Conservation (phyloP, 2,113 vertebrate species). For the Laterallus jamaicensis region DNA sequence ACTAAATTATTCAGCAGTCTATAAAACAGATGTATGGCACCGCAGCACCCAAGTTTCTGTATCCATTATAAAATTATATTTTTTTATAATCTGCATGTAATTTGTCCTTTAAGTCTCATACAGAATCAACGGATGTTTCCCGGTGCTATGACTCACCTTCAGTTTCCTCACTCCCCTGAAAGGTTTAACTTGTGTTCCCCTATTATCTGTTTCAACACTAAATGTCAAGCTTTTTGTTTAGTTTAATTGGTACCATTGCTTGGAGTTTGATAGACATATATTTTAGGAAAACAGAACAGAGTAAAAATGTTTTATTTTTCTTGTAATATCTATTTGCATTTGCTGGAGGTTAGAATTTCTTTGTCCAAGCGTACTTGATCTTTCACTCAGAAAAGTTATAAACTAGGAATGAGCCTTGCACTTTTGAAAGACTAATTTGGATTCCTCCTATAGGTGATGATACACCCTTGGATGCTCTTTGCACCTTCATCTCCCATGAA, state of each 20-base stretch:
- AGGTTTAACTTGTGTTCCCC: background rate
- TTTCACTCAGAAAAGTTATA: background rate
- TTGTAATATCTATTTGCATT: background rate
- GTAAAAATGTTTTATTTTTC: background rate
- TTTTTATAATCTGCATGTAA: background rate
- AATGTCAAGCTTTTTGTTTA: slow-evolving; percentile 22
- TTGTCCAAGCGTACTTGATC: background rate
- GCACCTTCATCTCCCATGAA: background rate
- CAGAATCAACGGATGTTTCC: background rate
- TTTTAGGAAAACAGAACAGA: slow-evolving; percentile 8
- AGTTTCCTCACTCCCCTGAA: background rate
- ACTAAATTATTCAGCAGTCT: slow-evolving; percentile 75
- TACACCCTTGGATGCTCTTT: background rate
- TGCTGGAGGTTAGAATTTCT: background rate
- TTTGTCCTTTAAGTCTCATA: slow-evolving; percentile 1
- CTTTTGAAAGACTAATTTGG: background rate
- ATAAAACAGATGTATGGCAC: slow-evolving; percentile 66
- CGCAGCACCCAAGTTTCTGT: slow-evolving; percentile 25
- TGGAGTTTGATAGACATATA: background rate
- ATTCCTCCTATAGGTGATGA: background rate
- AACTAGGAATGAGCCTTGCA: background rate
- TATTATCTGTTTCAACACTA: slow-evolving; percentile 19
- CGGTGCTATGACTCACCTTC: slow-evolving; percentile 40
- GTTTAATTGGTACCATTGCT: slow-evolving; percentile 37
- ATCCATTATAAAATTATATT: background rate